These are phyloP conservation scores for Anguilla obscura DNA, from an alignment of 2,797 vertebrate genomes.

Conservation along the genomic window DNA sequence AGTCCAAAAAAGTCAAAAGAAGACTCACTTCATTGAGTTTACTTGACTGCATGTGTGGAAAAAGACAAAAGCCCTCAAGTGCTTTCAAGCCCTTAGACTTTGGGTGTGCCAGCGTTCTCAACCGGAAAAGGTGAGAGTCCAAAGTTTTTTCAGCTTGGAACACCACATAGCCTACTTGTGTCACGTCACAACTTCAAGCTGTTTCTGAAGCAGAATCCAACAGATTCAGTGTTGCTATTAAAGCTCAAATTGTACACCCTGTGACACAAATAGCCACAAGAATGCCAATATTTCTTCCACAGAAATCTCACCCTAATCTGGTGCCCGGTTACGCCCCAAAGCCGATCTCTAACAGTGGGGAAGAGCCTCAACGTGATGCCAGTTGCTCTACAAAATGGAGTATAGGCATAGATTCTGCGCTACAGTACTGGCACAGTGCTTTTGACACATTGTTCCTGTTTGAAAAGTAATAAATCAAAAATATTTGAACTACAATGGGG, in stretches of 20 bases:
- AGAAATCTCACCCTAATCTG: background rate
- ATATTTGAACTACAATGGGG: background rate
- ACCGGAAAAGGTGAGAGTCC: background rate
- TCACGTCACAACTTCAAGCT: background rate
- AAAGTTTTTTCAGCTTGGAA: background rate
- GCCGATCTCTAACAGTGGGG: background rate
- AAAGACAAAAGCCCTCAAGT: background rate
- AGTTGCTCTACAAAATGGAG: background rate
- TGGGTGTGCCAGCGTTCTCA: background rate
- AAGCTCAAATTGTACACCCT: background rate
- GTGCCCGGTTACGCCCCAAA: background rate
- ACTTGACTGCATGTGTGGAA: background rate
- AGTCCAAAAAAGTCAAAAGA: background rate
- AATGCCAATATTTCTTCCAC: background rate
- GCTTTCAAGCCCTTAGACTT: background rate
- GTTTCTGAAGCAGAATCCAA: background rate
- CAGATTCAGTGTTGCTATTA: too few species aligned
- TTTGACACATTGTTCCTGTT: background rate
- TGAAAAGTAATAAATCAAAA: slow-evolving; percentile 7
- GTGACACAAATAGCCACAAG: background rate
- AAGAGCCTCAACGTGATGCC: background rate
- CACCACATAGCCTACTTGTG: background rate
- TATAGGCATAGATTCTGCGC: background rate
- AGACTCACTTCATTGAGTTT: background rate
- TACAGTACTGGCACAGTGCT: background rate